These are phyloP conservation scores for Rhinoraja longicauda DNA, from an alignment of 2,797 vertebrate genomes.

Conservation along the genomic window DNA sequence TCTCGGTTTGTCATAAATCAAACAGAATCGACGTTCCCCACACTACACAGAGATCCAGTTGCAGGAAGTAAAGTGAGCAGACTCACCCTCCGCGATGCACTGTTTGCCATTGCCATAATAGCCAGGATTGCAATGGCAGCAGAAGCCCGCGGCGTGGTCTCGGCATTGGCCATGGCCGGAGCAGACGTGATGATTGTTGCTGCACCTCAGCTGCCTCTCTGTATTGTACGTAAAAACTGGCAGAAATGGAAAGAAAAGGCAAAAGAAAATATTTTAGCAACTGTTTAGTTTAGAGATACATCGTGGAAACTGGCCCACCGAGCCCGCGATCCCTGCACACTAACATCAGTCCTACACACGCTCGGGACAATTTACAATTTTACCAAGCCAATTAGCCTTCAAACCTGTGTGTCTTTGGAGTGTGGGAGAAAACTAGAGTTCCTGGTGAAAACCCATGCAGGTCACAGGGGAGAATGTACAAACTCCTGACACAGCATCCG, in stretches of 20 bases:
- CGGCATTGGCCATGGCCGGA: conserved; percentile 78
- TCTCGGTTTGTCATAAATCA: not conserved
- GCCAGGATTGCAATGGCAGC: conserved; percentile 82
- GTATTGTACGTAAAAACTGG: conserved; percentile 84
- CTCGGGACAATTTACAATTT: too few species aligned
- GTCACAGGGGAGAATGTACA: too few species aligned
- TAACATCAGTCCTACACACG: too few species aligned
- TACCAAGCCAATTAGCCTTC: too few species aligned
- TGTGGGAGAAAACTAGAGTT: too few species aligned
- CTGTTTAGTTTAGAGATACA: not conserved
- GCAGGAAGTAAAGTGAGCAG: too few species aligned
- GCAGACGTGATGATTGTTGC: conserved; percentile 76
- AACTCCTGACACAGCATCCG: too few species aligned
- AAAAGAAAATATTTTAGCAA: not conserved
- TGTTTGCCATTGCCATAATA: conserved; percentile 88
- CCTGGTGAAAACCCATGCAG: too few species aligned
- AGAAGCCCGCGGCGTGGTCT: conserved; percentile 78
- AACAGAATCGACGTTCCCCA: not conserved
- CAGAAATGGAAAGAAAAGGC: conserved; percentile 35
- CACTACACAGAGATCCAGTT: too few species aligned
- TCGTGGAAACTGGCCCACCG: too few species aligned
- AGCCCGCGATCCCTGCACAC: too few species aligned
- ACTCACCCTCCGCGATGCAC: conserved; percentile 84
- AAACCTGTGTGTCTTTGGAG: too few species aligned
- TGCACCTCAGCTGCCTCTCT: conserved; percentile 65